Base-by-base conservation (phyloP, 2,113 vertebrate species). In the Arenaria interpres region DNA sequence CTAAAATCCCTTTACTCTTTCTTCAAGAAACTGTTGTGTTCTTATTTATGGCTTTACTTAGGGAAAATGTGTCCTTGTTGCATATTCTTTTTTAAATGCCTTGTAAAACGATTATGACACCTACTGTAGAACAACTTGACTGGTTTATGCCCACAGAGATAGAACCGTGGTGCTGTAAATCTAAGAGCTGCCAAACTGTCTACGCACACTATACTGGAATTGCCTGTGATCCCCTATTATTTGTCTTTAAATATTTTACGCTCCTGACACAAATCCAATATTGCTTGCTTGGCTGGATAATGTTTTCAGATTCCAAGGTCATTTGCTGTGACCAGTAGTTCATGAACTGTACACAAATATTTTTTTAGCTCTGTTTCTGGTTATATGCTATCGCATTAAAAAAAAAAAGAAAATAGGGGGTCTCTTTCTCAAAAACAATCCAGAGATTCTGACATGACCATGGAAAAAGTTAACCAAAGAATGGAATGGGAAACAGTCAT, bases 171-270 rank as follows among this genome's bases (percentile, higher is more conserved):
- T 53, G 14, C 25, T 89, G 75, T 94, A 97, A 97, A 97, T 97
- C 74, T 94, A 60, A 91, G 16, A 92, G n/a, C 60, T 97, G 92
- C 54, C 89, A 96, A 94, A 95, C 72, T 89, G 46, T 93, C 78
- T 71, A 88, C 62, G 62, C 14, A 73, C 25, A 51, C 33, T 50
- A 71, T 6, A 14, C 22, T 94, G 46, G 19, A 95, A 92, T 74
- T 94, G 89, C n/a, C n/a, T 48, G 39, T 71, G 81, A 94, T 95
- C 41, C 82, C 92, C 84, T 97, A 59, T 96, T 96, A 97, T 95
- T 97, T 97, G 75, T 93, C 76, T 94, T 97, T 96, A 97, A 96
- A 96, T 96, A 96, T 97, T 97, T 97, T 94, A 93, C 12, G 0
- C 12, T 88, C 37, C 68, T 97, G 91, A 96, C 94, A 98, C 45